These are phyloP conservation scores for Arvicanthis niloticus DNA, from an alignment of 2,113 vertebrate genomes.

Conservation along the genomic window DNA sequence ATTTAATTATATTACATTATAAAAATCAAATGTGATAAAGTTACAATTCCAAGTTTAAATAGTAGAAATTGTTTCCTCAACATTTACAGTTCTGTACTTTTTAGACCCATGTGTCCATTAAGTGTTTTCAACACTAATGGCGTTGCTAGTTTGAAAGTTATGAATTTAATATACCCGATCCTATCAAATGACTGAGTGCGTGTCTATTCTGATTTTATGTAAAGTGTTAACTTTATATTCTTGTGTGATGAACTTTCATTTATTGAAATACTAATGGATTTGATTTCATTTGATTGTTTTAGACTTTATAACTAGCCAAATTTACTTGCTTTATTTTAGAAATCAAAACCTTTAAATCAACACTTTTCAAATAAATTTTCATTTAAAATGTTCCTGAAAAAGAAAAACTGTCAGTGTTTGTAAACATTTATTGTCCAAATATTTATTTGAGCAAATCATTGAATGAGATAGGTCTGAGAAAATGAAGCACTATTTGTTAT, in stretches of 20 bases:
- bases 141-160: neutral
- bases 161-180: neutral
- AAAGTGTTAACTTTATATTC: neutral
- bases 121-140: neutral
- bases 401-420: neutral
- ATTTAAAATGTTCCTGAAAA: neutral
- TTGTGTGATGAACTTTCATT: neutral
- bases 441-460: slow-evolving; percentile 18
- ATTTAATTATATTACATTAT: neutral
- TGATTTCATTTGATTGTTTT: neutral
- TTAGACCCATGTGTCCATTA: neutral
- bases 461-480: neutral
- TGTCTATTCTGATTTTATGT: neutral
- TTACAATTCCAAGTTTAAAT: neutral
- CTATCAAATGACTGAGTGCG: neutral
- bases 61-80: neutral
- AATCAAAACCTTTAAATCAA: neutral
- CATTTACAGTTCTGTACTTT: neutral
- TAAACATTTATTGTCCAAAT: neutral
- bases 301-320: neutral
- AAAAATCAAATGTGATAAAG: neutral
- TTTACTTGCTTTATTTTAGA: neutral
- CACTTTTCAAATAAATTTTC: neutral
- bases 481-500: slow-evolving; percentile 36
- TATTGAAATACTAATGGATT: neutral